Evolutionary conservation across 2,797 vertebrate genomes (phyloP).

Genomic region (Alca torda): DNA sequence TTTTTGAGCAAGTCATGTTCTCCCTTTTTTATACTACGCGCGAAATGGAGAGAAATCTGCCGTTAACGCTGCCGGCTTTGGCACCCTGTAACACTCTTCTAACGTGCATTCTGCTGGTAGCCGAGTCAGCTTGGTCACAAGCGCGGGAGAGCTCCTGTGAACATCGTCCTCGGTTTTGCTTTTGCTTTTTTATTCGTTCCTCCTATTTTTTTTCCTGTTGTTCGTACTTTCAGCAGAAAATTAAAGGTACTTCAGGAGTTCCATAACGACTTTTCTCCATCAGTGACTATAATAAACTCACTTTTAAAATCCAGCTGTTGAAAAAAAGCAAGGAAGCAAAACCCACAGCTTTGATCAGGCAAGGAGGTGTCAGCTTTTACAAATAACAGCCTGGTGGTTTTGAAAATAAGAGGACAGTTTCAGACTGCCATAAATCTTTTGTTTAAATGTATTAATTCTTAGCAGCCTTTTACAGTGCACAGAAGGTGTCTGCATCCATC

Average conservation of each 20-base stretch:
- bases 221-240: background rate
- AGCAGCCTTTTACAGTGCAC: background rate
- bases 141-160: background rate
- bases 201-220: background rate
- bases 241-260: background rate
- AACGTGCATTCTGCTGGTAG: fast-evolving
- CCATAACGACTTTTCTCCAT: background rate
- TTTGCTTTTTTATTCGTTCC: background rate
- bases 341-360: background rate
- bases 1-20: background rate
- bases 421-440: background rate
- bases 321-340: background rate
- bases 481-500: background rate
- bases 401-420: background rate
- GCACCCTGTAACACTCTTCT: fast-evolving
- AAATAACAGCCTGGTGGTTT: background rate
- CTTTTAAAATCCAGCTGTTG: background rate
- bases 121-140: background rate
- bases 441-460: background rate
- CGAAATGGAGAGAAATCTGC: background rate
- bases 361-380: background rate
- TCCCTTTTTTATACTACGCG: background rate
- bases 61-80: background rate
- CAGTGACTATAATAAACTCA: background rate
- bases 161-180: background rate